Evolutionary conservation across 2,113 vertebrate genomes (phyloP), one percentile per base, ranked within the genome.

Genomic region (Synchiropus splendidus): DNA sequence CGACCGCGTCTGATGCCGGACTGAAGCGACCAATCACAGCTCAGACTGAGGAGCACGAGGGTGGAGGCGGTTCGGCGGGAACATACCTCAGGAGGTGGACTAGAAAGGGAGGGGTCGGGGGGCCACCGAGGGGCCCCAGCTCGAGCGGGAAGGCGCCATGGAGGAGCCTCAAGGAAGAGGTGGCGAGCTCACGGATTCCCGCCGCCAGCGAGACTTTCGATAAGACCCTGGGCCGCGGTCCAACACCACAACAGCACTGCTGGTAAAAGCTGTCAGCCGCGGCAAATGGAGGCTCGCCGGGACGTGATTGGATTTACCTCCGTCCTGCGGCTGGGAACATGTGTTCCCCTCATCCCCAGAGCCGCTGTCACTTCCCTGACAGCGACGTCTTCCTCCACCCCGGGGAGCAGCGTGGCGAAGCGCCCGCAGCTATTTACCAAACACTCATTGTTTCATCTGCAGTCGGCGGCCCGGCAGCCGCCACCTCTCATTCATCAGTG

Each of bases 401-500:
- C 32, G 10, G 45, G 43, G 61, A 30, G 58, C 63, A 46, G 61
- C 5, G 3, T 39, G 62, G 70, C 64, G 57, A 64, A 56, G 53
- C 68, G 54, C 66, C 74, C 64, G 47, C 47, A 67, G 75, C 70
- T 82, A 79, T 85, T 83, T 77, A 79, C 75, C 73, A 77, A 80
- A 75, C 78, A 74, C 61, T 65, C 53, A 70, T 78, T 85, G 75
- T 83, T 81, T 84, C 76, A 78, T 74, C 67, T 62, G 63, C 70
- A 75, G 66, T 73, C 71, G 39, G 73, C 62, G 72, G 72, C 76
- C 60, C 62, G 46, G 57, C 77, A 67, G 66, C 65, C 54, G 33
- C 67, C 67, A 69, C 71, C 77, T 77, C 68, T 74, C 70, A 81
- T 83, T 83, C 83, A 83, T 83, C 80, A 83, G 67, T 68, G 71